Evolutionary conservation across 2,888 invertebrate species (phyloP).

Genomic region (Ganaspis brasiliensis): DNA sequence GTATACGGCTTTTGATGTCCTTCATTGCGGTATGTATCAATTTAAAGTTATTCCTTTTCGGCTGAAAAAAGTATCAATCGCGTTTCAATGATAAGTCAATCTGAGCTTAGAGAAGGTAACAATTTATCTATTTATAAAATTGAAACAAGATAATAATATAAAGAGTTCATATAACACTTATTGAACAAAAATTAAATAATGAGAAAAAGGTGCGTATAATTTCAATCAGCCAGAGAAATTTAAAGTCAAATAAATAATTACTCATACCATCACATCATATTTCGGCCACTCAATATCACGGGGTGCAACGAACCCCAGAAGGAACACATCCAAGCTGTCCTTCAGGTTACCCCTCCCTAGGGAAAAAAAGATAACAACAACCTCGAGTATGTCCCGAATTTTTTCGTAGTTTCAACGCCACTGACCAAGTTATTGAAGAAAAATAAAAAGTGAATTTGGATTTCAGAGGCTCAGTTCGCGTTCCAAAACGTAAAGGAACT

Average conservation of each 20-base stretch:
- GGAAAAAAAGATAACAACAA: constrained; percentile 34
- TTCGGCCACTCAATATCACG: constrained; percentile 60
- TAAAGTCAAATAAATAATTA: too few relatives aligned
- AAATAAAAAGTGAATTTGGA: constrained; percentile 30
- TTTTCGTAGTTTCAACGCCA: constrained; percentile 5
- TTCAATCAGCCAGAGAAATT: too few relatives aligned
- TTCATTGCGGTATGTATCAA: constrained; percentile 65
- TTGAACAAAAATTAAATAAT: too few relatives aligned
- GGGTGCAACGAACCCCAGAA: constrained; percentile 17
- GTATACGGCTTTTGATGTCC: constrained; percentile 67
- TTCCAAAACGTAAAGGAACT: constrained; percentile 20
- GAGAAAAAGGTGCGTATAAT: constrained; percentile 54
- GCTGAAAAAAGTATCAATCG: constrained; percentile 64
- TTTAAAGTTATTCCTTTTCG: constrained; percentile 70
- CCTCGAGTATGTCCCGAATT: constrained; percentile 45
- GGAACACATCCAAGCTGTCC: constrained; percentile 32
- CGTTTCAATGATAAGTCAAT: constrained; percentile 68
- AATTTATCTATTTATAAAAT: too few relatives aligned
- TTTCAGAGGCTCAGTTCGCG: not conserved
- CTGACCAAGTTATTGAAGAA: constrained; percentile 40
- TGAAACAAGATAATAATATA: too few relatives aligned
- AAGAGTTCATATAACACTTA: too few relatives aligned
- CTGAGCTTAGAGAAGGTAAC: constrained; percentile 60
- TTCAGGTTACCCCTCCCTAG: constrained; percentile 20
- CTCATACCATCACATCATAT: too few relatives aligned